Conservation (phyloP, 2,888 invertebrate species). For the Stenchaetothrips biformis region DNA sequence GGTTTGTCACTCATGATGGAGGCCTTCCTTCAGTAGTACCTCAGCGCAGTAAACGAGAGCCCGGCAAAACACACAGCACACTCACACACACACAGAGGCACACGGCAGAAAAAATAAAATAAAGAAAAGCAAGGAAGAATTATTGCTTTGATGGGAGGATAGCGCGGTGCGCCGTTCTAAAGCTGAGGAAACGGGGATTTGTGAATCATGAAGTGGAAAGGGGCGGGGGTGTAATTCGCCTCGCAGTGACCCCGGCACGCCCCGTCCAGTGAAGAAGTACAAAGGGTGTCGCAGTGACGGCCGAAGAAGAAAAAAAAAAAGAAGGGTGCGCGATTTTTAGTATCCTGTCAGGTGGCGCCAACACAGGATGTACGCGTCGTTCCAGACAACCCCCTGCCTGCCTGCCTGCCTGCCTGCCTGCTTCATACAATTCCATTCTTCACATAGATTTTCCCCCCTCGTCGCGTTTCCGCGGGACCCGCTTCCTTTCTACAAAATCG, state of each 20-base stretch:
- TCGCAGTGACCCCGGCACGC: too few relatives aligned
- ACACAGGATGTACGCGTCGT: conserved; percentile 12
- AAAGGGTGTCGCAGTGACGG: too few relatives aligned
- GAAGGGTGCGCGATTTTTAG: neutral
- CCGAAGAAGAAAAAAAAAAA: neutral
- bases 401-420: too few relatives aligned
- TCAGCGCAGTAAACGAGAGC: too few relatives aligned
- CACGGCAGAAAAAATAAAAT: neutral
- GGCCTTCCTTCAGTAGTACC: neutral
- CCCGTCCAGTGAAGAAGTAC: too few relatives aligned
- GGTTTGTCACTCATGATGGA: neutral
- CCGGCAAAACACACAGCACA: too few relatives aligned
- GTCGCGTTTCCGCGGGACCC: too few relatives aligned
- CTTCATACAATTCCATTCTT: neutral
- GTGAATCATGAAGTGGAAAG: too few relatives aligned
- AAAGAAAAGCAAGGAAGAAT: neutral
- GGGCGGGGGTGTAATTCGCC: too few relatives aligned
- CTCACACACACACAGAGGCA: neutral
- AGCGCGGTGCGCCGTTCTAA: too few relatives aligned
- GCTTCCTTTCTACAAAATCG: too few relatives aligned
- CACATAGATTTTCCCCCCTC: neutral
- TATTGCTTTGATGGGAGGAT: neutral
- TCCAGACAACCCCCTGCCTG: neutral
- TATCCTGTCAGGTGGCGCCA: conserved; percentile 16
- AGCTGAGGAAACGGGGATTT: too few relatives aligned